Base-by-base conservation (phyloP, 92 coral and sea anemone genomes). In the Hydrozoanthus gracilis region DNA sequence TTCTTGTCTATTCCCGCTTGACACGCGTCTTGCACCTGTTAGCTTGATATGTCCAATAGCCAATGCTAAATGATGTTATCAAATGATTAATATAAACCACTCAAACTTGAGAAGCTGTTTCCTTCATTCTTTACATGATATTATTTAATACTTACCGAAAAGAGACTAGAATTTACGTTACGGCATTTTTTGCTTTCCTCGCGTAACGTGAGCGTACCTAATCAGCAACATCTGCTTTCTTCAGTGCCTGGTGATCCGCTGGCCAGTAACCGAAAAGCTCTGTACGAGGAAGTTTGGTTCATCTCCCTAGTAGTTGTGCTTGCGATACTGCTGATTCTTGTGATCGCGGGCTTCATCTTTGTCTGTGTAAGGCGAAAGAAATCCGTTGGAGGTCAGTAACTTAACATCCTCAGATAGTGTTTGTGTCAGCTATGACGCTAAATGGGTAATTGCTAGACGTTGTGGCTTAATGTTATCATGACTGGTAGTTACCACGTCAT, bases 281-380 rank as follows among this genome's bases (percentile, higher is more conserved):
- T 93, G 66, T 91, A 93, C 87, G 82, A 90, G 77, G 83, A 89
- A 50, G 72, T 89, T 69, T 96, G 99, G 99, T 96, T 96, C 71
- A 96, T 96, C 66, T 18, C 94, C 27, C 94, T 96, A 13, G 92
- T 94, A 88, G 98, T 89, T 1, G 72, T 93, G 8, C 92, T 96
- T 65, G 95, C 79, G 20, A 77, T 96, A 4, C 87, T 92, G 66
- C 91, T 96, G 49, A 73, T 96, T 13, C 65, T 96, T 39, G 87
- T 96, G 72, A 78, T 95, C 66, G 82, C 91, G 74, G 95, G 99
- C 45, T 90, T 95, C 78, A 80, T 88, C 51, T 90, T 84, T 60
- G 77, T 96, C 12, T 92, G 92, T 77, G 82, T 92, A 11, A 82
- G 99, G 44, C 83, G 94, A 73, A 79, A 89, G 65, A 93, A 92